Evolutionary conservation across 2,888 invertebrate genomes (phyloP).

Genomic region (Cheilosia pagana): DNA sequence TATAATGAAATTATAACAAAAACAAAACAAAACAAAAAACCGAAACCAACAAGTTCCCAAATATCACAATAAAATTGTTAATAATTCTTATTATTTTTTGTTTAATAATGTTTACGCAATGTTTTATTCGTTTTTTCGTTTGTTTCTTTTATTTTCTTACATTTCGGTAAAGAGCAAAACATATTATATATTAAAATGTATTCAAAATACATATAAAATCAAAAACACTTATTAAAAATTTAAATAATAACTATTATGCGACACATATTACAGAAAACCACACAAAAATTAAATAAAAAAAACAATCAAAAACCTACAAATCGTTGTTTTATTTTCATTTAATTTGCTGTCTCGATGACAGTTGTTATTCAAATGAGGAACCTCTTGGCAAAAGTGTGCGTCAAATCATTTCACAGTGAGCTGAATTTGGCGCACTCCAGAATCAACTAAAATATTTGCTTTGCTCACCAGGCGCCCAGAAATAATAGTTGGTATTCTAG

Average conservation of each 20-base stretch:
- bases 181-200: conserved; percentile 72
- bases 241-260: conserved; percentile 56
- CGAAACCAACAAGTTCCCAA: conserved; percentile 74
- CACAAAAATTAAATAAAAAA: conserved; percentile 64
- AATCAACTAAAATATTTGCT: too few species aligned
- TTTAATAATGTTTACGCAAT: conserved; percentile 46
- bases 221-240: conserved; percentile 54
- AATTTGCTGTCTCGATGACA: too few species aligned
- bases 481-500: too few species aligned
- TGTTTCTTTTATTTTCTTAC: conserved; percentile 24
- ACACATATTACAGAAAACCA: conserved; percentile 55
- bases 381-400: too few species aligned
- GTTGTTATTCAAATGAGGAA: too few species aligned
- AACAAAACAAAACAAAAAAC: conserved; percentile 46
- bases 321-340: not conserved
- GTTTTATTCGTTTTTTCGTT: conserved; percentile 6
- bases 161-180: conserved; percentile 49
- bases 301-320: conserved; percentile 44
- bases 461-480: not conserved
- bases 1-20: conserved; percentile 60
- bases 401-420: too few species aligned
- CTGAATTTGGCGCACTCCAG: too few species aligned
- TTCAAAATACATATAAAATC: conserved; percentile 74
- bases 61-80: conserved; percentile 74
- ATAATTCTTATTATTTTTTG: conserved; percentile 44